Conservation (phyloP, 1,140 invertebrate genomes). For the Drosophila ambigua region DNA sequence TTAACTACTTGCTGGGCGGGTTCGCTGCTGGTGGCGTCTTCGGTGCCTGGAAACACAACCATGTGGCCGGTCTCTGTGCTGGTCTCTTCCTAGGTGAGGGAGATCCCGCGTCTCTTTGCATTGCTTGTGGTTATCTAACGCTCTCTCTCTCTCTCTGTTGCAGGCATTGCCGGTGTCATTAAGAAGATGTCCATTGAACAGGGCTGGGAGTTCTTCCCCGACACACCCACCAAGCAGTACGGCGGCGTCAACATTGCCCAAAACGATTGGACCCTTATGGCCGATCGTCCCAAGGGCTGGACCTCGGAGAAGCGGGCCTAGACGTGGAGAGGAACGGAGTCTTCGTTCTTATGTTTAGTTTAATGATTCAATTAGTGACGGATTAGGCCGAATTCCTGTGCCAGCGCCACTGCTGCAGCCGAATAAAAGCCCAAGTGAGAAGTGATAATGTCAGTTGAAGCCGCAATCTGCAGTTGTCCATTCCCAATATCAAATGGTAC, state of each 20-base stretch:
- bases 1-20: constrained; percentile 87
- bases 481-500: constrained; percentile 23
- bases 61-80: constrained; percentile 60
- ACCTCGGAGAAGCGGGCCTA: constrained; percentile 45
- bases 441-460: constrained; percentile 49
- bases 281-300: constrained; percentile 75
- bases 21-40: constrained; percentile 85
- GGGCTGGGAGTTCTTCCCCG: constrained; percentile 85
- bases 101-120: neutral
- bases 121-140: constrained; percentile 47
- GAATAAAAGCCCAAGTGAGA: constrained; percentile 55
- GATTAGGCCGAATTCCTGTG: constrained; percentile 34
- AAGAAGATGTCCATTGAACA: constrained; percentile 86
- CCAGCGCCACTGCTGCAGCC: constrained; percentile 16
- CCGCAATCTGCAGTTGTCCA: constrained; percentile 22
- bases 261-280: constrained; percentile 83
- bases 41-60: constrained; percentile 85
- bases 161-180: constrained; percentile 85
- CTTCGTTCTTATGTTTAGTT: constrained; percentile 49
- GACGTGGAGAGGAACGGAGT: constrained; percentile 22
- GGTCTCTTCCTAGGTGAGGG: constrained; percentile 68
- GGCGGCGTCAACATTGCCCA: constrained; percentile 60
- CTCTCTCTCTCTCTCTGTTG: constrained; percentile 26
- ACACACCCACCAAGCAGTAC: constrained; percentile 48
- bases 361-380: constrained; percentile 46